Conservation (phyloP, 2,797 vertebrate genomes). For the Syngnathus rostellatus region DNA sequence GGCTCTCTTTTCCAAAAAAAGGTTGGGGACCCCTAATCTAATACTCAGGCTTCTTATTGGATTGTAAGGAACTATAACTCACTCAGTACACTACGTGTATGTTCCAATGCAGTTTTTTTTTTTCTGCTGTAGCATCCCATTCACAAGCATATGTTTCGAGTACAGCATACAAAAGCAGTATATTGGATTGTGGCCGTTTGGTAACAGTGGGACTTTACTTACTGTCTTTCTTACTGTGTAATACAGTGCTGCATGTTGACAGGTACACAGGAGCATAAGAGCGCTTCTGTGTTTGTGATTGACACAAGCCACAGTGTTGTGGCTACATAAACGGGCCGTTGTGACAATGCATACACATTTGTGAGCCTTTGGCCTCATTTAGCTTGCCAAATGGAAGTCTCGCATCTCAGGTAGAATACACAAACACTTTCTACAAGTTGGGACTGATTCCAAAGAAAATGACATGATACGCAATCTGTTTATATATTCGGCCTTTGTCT, state of each 20-base stretch:
- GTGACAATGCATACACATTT: slow-evolving; percentile 56
- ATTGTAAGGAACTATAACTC: neutral
- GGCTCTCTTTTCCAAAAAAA: too few species aligned
- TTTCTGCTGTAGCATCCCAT: neutral
- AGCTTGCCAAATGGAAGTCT: slow-evolving; percentile 33
- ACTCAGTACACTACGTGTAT: neutral
- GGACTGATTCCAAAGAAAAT: slow-evolving; percentile 44
- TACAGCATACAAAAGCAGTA: neutral
- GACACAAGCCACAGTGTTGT: slow-evolving; percentile 68
- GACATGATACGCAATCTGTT: slow-evolving; percentile 18
- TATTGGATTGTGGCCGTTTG: neutral
- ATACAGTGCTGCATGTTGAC: slow-evolving; percentile 53
- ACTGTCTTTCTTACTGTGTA: slow-evolving; percentile 5
- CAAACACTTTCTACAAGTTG: slow-evolving; percentile 48
- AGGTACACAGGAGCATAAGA: slow-evolving; percentile 53
- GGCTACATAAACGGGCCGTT: slow-evolving; percentile 62
- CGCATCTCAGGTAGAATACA: slow-evolving; percentile 52
- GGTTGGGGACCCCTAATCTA: too few species aligned
- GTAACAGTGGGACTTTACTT: neutral
- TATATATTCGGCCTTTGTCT: slow-evolving; percentile 5
- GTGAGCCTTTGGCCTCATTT: slow-evolving; percentile 50
- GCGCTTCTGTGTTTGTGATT: slow-evolving; percentile 59
- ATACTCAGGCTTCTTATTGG: too few species aligned
- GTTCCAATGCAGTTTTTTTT: neutral
- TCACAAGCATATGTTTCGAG: neutral